Conservation (phyloP, 2,113 vertebrate species). For the Hyla sarda region DNA sequence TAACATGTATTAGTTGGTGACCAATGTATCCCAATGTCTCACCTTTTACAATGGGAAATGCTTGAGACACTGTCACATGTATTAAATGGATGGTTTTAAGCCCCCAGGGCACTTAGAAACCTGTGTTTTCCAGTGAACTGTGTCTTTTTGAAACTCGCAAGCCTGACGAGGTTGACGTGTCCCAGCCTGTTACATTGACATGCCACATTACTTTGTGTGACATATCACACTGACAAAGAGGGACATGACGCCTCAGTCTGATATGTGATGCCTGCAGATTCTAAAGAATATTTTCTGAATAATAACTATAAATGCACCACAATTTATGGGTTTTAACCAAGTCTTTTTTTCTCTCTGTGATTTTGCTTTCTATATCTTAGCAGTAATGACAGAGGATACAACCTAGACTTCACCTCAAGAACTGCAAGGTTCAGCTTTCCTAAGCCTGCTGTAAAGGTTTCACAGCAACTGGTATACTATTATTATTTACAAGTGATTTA, state of each 20-base stretch:
- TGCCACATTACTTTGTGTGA: conserved; percentile 75
- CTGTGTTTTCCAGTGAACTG: conserved; percentile 78
- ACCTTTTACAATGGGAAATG: conserved; percentile 40
- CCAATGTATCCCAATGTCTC: conserved; percentile 19
- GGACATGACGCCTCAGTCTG: conserved; percentile 72
- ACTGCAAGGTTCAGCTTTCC: neutral
- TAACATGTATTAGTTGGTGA: neutral
- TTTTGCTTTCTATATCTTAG: neutral
- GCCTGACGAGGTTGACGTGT: conserved; percentile 76
- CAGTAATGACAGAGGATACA: neutral
- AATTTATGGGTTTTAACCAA: neutral
- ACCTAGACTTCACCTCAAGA: neutral
- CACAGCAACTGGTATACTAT: too few relatives aligned
- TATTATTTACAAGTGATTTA: too few relatives aligned
- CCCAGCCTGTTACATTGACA: conserved; percentile 75
- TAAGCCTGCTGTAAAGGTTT: too few relatives aligned
- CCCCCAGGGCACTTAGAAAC: conserved; percentile 75
- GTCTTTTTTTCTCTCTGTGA: neutral
- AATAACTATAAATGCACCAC: conserved; percentile 11
- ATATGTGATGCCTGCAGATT: conserved; percentile 73
- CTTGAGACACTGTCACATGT: conserved; percentile 59
- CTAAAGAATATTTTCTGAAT: conserved; percentile 62
- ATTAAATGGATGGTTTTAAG: conserved; percentile 69
- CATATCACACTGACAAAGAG: conserved; percentile 76
- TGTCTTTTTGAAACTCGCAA: conserved; percentile 75